Evolutionary conservation across 64 coral and sea anemone genomes (phyloP).

Genomic region (Trachythela sp.): DNA sequence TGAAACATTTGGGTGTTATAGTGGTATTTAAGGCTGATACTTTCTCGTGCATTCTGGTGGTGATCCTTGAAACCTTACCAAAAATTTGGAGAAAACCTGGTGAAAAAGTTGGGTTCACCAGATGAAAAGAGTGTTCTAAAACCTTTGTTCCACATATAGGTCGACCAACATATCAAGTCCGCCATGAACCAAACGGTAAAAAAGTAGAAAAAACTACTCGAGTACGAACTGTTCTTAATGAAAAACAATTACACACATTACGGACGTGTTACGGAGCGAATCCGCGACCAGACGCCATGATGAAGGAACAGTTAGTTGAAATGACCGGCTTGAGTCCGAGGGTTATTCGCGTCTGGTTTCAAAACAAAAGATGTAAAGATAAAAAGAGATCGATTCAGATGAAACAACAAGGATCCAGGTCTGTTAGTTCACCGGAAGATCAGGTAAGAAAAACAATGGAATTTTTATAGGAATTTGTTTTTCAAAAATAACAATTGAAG

Average conservation of each 20-base stretch:
- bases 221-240: slow-evolving; percentile 96
- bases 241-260: slow-evolving; percentile 94
- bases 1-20: too few relatives aligned
- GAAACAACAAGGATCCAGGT: slow-evolving; percentile 46
- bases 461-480: background rate
- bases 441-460: background rate
- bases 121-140: too few relatives aligned
- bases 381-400: slow-evolving; percentile 92
- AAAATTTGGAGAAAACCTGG: too few relatives aligned
- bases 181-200: slow-evolving; percentile 59
- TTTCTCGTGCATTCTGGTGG: too few relatives aligned
- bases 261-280: slow-evolving; percentile 90
- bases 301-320: slow-evolving; percentile 98
- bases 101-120: too few relatives aligned
- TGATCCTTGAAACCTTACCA: too few relatives aligned
- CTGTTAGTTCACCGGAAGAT: slow-evolving; percentile 12
- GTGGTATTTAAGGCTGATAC: too few relatives aligned
- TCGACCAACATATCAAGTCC: slow-evolving; percentile 49
- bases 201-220: slow-evolving; percentile 80
- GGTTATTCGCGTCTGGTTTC: slow-evolving; percentile 98
- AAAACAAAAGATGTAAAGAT: slow-evolving; percentile 99
- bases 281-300: slow-evolving; percentile 94
- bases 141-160: slow-evolving; percentile 18
- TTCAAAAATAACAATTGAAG: background rate
- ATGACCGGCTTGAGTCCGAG: slow-evolving; percentile 95